Evolutionary conservation across 2,113 vertebrate species (phyloP).

Genomic region (Nestor notabilis): DNA sequence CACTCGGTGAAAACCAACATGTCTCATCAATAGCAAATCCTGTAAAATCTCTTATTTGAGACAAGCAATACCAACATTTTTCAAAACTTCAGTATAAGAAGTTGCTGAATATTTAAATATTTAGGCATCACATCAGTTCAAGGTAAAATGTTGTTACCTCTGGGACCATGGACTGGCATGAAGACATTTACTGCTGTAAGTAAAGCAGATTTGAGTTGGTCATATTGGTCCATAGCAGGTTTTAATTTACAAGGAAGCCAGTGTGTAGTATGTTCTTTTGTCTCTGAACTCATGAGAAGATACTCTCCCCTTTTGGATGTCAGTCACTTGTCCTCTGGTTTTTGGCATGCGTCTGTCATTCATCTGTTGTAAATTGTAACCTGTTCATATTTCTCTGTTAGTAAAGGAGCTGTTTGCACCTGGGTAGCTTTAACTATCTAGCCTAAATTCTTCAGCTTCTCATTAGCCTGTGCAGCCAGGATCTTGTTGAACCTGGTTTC

Average conservation of each 20-base stretch:
- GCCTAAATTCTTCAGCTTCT: neutral
- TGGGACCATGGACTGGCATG: neutral
- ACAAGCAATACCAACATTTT: neutral
- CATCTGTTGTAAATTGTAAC: neutral
- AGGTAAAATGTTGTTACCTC: neutral
- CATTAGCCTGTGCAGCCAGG: neutral
- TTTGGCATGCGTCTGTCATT: neutral
- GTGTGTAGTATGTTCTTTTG: neutral
- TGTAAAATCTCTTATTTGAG: neutral
- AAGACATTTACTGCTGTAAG: neutral
- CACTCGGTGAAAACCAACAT: neutral
- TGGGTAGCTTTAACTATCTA: neutral
- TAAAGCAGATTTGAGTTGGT: neutral
- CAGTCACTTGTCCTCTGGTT: neutral
- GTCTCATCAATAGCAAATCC: neutral
- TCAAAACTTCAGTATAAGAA: neutral
- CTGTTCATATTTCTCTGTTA: neutral
- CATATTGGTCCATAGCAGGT: neutral
- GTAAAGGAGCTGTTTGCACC: neutral
- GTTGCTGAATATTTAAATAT: neutral
- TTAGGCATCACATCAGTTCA: neutral
- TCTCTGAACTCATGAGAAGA: neutral
- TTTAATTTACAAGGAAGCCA: neutral
- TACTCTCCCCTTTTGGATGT: neutral
- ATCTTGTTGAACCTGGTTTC: neutral